Evolutionary conservation across 2,888 invertebrate species (phyloP), one percentile per base, ranked within the genome.

Genomic region (Xestia xanthographa): DNA sequence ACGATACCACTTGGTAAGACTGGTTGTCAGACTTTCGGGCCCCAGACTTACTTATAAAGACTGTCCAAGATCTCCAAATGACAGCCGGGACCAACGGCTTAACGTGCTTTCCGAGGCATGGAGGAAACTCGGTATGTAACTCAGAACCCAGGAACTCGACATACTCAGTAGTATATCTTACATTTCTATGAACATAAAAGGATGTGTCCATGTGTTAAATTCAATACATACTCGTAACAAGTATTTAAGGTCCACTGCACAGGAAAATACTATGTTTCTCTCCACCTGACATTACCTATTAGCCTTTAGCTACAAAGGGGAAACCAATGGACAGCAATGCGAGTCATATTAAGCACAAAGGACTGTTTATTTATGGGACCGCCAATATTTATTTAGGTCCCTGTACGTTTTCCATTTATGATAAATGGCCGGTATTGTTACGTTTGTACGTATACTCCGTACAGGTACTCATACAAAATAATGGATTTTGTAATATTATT

Each of bases 181-280:
- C 22, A 66, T 66, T 62, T 66, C 29, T 34, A 53, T 34, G n/a
- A 4, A 58, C 17, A 2, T 12, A 26, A 62, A 67, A 71, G 20
- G 70, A 82, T 50, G n/a, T 43, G n/a, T 48, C 26, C 63, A 45
- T 43, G 62, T 62, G 58, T 62, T 34, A 80, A 83, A 83, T 83
- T 72, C 48, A 78, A 83, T 77, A 45, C 6, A 50, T 29, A 17
- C 43, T n/a, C 20, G 38, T 83, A 22, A 50, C n/a, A 62, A 38
- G 56, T 48, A 34, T 12, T 41, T 48, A 22, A 14, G 63, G 67
- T 50, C 58, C 72, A 65, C 29, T 78, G 83, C 80, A 65, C 72
- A 62, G 14, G 38, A 70, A 70, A 34, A 63, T 82, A 48, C 20
- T 29, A 26, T 66, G 41, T 62, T 60, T 66, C 67, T 67, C 41